Evolutionary conservation across 1,140 invertebrate genomes (phyloP).

Genomic region (Aethina tumida): DNA sequence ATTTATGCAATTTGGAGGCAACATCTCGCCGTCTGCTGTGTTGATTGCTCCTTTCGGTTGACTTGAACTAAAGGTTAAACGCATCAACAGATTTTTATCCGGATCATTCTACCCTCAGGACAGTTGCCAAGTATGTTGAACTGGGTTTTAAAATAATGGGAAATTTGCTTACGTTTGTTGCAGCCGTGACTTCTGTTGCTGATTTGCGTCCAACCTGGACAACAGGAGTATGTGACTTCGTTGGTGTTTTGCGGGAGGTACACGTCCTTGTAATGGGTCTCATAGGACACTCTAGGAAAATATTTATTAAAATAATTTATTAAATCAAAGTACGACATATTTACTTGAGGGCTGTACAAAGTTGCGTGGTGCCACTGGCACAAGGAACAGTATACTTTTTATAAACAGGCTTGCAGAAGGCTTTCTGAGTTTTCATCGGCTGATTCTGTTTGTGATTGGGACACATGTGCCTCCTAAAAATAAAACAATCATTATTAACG

Average conservation of each 20-base stretch:
- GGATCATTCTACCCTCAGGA: background rate
- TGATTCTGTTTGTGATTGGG: slow-evolving; percentile 37
- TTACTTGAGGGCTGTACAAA: slow-evolving; percentile 40
- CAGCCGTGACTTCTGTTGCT: slow-evolving; percentile 46
- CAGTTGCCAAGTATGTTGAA: background rate
- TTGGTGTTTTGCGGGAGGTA: slow-evolving; percentile 38
- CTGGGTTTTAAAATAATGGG: too few relatives aligned
- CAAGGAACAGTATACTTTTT: slow-evolving; percentile 41
- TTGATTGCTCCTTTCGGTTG: too few relatives aligned
- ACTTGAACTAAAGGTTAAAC: too few relatives aligned
- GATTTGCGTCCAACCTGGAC: slow-evolving; percentile 51
- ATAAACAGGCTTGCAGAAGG: slow-evolving; percentile 42
- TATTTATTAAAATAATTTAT: slow-evolving; percentile 5
- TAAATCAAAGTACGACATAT: slow-evolving; percentile 1
- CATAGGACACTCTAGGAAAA: slow-evolving; percentile 39
- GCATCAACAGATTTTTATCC: background rate
- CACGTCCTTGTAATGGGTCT: slow-evolving; percentile 41
- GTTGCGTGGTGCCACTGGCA: slow-evolving; percentile 38
- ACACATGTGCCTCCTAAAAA: slow-evolving; percentile 42
- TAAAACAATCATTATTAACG: slow-evolving; percentile 11
- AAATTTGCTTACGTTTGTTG: slow-evolving; percentile 48
- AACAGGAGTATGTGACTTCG: slow-evolving; percentile 43
- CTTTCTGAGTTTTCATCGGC: slow-evolving; percentile 41
- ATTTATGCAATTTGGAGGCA: too few relatives aligned
- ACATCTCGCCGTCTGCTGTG: too few relatives aligned